Conservation (phyloP, 2,113 vertebrate genomes). For the Microcebus lehilahytsara region DNA sequence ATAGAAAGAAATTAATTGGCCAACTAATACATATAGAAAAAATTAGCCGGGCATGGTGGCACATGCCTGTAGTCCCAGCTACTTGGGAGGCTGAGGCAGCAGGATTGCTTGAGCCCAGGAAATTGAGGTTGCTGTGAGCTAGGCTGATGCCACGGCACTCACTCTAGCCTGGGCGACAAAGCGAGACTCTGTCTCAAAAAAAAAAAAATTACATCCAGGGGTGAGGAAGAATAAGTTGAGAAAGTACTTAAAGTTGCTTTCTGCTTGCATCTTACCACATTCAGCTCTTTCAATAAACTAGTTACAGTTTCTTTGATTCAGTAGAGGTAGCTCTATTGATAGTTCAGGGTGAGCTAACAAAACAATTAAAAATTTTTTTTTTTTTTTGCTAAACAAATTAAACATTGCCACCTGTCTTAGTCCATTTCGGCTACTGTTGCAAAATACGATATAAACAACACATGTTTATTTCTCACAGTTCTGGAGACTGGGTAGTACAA, state of each 20-base stretch:
- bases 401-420: not conserved
- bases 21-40: too few relatives aligned
- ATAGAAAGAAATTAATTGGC: too few relatives aligned
- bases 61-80: too few relatives aligned
- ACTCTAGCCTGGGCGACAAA: too few relatives aligned
- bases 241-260: not conserved
- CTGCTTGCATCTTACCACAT: not conserved
- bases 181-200: too few relatives aligned
- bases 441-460: not conserved
- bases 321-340: not conserved
- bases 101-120: too few relatives aligned
- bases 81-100: too few relatives aligned
- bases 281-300: not conserved
- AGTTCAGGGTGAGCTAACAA: not conserved
- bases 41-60: too few relatives aligned
- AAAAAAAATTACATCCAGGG: not conserved
- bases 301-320: not conserved
- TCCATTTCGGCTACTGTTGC: not conserved
- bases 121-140: too few relatives aligned
- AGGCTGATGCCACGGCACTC: too few relatives aligned
- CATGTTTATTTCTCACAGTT: not conserved
- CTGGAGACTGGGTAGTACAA: not conserved
- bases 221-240: not conserved
- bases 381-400: not conserved
- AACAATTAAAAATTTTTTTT: not conserved